Base-by-base conservation (phyloP, 2,113 vertebrate species). In the Uria aalge region DNA sequence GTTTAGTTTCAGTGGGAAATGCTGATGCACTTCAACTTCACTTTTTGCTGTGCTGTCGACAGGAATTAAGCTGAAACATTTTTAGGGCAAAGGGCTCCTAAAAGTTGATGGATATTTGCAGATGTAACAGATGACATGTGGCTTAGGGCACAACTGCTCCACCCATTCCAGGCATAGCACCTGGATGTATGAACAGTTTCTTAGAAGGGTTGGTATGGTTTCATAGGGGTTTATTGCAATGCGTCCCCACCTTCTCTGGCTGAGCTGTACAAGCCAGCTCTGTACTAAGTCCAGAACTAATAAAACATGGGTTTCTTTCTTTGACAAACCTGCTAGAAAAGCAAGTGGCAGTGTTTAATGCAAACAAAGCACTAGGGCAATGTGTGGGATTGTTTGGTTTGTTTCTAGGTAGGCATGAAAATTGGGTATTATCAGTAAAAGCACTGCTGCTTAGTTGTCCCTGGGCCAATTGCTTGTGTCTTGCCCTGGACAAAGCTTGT, bases 211-310 rank as follows among this genome's bases (percentile, higher is more conserved):
- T 94, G 62, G n/a, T 63, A 55, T 82, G 84, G 74, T 92, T 95
- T 91, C 83, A 23, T 12, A 81, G 40, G 56, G 56, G 27, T 92
- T 93, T 96, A 94, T 92, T 94, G 80, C 73, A 62, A 38, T 9
- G 45, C 55, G 27, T 93, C 90, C 85, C 83, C 74, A 82, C 90
- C 93, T 85, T 41, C 93, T 88, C 85, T 76, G 81, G 30, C 18
- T 57, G 40, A 64, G 45, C 43, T 2, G 0, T 85, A 64, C 19
- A 56, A 79, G 43, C 48, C 74, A 62, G 53, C 69, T 92, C 57
- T 88, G 81, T 95, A 72, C 87, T 69, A 93, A 94, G 77, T 82
- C 57, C 92, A 88, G 77, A 90, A 85, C 96, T 94, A 93, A 93
- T 95, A 94, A 96, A 96, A 95, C 24, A 15, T 60, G 14, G 43